Evolutionary conservation across 1,140 invertebrate species (phyloP).

Genomic region (Paramacrobiotus metropolitanus): DNA sequence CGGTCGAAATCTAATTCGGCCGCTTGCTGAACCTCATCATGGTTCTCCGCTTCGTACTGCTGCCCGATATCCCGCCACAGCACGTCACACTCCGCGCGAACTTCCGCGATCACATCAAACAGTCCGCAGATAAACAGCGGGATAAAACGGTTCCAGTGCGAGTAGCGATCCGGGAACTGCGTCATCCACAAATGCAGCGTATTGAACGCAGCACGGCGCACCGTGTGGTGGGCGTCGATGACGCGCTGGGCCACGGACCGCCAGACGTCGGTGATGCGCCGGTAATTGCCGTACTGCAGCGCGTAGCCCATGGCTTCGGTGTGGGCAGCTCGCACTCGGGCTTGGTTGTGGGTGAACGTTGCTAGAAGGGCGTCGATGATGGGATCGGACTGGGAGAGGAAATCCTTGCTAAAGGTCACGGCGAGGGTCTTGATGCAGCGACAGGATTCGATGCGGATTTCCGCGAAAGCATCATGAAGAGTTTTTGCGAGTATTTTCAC

Average conservation of each 20-base stretch:
- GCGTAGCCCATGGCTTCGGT: background rate
- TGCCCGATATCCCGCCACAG: background rate
- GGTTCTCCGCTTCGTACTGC: slow-evolving; percentile 2
- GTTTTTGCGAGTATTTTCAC: background rate
- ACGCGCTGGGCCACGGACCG: background rate
- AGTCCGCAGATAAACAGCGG: background rate
- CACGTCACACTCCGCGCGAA: background rate
- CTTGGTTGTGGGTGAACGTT: background rate
- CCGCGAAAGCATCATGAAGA: background rate
- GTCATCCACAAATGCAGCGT: slow-evolving; percentile 1
- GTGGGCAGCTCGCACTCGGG: background rate
- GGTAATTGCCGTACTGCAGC: background rate
- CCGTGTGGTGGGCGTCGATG: background rate
- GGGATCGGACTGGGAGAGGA: background rate
- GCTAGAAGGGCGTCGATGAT: background rate
- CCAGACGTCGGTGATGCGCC: background rate
- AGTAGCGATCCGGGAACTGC: background rate
- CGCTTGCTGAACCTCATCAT: background rate
- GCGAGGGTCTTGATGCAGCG: background rate
- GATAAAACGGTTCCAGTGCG: background rate
- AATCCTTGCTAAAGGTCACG: background rate
- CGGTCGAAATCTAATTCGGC: background rate
- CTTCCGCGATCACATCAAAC: background rate
- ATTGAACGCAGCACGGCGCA: background rate
- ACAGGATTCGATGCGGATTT: background rate